Evolutionary conservation across 2,888 invertebrate genomes (phyloP), one percentile per base, ranked within the genome.

Genomic region (Tanypteryx hageni): DNA sequence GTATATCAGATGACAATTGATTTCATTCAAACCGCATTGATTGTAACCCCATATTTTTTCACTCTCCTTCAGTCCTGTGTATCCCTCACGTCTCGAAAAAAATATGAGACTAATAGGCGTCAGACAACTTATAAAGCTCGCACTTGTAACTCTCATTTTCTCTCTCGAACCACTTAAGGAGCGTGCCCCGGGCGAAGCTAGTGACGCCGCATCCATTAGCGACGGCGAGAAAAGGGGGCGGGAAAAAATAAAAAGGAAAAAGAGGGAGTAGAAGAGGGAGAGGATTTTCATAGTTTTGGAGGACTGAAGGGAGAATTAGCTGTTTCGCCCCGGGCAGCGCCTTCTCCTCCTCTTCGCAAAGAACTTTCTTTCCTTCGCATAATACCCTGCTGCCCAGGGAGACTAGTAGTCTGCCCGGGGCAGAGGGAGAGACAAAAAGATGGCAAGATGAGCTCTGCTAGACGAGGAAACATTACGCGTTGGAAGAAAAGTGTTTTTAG

Each of bases 161-260:
- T 64, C 89, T 44, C 27, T 22, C 61, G 44, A 16, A 89, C 89
- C 89, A 89, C 89, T 89, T 89, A 76, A 89, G 89, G 76, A 31
- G 31, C 44, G 56, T 64, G 89, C 89, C 89, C 61, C 64, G 64
- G 68, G 89, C 59, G 82, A 5, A 18, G 5, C 44, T 5, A 44
- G 44, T 44, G 44, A 10, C 83, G 18, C n/a, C 86, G 27, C 18
- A n/a, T 89, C 89, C 89, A 89, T 89, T 89, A 89, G 89, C 89
- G 64, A 64, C 44, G 68, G 59, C 18, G 61, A 18, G 14, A 86
- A 84, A n/a, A n/a, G 57, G 57, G 56, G 16, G 57, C 10, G 44
- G 57, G 16, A 22, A 44, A 16, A 44, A 82, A 44, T 16, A 56
- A 57, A 56, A 11, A 83, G n/a, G n/a, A n/a, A 11, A 8, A 44